Evolutionary conservation across 2,797 vertebrate species (phyloP).

Genomic region (Mastacembelus armatus): DNA sequence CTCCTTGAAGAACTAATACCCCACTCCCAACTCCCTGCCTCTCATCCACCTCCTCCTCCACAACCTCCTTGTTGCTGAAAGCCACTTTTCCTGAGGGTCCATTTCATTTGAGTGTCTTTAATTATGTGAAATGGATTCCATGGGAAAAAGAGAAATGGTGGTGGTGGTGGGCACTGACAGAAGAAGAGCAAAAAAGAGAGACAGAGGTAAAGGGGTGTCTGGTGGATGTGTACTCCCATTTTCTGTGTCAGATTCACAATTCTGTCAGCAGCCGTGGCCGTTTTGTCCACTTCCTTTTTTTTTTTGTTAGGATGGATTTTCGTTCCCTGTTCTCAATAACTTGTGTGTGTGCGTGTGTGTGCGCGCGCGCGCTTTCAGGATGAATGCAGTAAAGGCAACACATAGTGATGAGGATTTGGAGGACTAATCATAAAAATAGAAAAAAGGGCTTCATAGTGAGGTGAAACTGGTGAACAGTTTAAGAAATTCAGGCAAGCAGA

Average conservation of each 20-base stretch:
- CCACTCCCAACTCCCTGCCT: conserved; percentile 78
- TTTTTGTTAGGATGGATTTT: conserved; percentile 68
- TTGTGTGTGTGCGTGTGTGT: conserved; percentile 6
- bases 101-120: conserved; percentile 97
- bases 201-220: conserved; percentile 22
- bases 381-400: conserved; percentile 36
- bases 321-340: conserved; percentile 55
- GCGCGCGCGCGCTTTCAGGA: conserved; percentile 46
- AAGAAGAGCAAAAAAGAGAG: conserved; percentile 41
- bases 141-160: conserved; percentile 78
- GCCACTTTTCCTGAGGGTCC: conserved; percentile 93
- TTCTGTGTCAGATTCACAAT: conserved; percentile 69
- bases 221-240: conserved; percentile 49
- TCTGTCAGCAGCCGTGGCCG: conserved; percentile 76
- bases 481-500: conserved; percentile 16
- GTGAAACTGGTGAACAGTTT: conserved; percentile 19
- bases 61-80: conserved; percentile 87
- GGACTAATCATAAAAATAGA: conserved; percentile 30
- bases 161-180: conserved; percentile 63
- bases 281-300: conserved; percentile 64
- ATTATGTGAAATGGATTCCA: conserved; percentile 96
- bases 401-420: conserved; percentile 16
- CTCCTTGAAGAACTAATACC: conserved; percentile 91
- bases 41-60: conserved; percentile 71
- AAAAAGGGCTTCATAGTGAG: conserved; percentile 30